Percentiles rank a stretch among this genome's conserved stretches.
Evolutionary conservation across 2,113 vertebrate genomes (phyloP).

Genomic region (Phocoena sinus): DNA sequence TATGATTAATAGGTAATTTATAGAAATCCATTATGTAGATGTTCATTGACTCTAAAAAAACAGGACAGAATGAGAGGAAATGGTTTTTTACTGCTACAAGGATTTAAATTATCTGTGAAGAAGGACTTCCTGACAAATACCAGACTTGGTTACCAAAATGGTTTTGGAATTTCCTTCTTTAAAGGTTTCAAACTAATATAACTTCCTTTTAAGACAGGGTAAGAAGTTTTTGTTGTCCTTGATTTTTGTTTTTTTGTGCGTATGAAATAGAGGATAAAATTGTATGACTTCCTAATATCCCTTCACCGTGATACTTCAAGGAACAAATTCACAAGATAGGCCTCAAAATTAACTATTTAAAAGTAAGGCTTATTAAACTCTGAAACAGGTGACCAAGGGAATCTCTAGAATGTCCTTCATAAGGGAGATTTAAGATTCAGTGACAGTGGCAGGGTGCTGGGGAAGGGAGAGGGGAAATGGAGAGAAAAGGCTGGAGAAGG

Average conservation of each 20-base stretch:
- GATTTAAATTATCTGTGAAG: conserved; percentile 56
- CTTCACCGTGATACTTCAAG: neutral
- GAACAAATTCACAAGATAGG: neutral
- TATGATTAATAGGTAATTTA: conserved; percentile 45
- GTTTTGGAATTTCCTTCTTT: conserved; percentile 65
- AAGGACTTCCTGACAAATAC: conserved; percentile 62
- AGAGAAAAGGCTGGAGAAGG: neutral
- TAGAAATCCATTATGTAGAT: conserved; percentile 48
- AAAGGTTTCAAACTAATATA: conserved; percentile 42
- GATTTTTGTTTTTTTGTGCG: neutral
- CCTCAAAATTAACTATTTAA: neutral
- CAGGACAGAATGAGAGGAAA: conserved; percentile 61
- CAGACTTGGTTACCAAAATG: conserved; percentile 33
- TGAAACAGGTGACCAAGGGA: neutral
- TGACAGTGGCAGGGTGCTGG: neutral
- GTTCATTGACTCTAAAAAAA: conserved; percentile 57
- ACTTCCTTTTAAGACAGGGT: conserved; percentile 48
- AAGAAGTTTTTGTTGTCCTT: conserved; percentile 7
- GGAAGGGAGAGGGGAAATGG: neutral
- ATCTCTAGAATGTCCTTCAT: neutral
- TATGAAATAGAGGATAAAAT: neutral
- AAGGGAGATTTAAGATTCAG: neutral
- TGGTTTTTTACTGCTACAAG: conserved; percentile 32
- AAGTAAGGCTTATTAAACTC: conserved; percentile 3
- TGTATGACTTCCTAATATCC: neutral